Evolutionary conservation across 2,888 invertebrate species (phyloP), one percentile per base, ranked within the genome.

Genomic region (Harpalus rubripes): DNA sequence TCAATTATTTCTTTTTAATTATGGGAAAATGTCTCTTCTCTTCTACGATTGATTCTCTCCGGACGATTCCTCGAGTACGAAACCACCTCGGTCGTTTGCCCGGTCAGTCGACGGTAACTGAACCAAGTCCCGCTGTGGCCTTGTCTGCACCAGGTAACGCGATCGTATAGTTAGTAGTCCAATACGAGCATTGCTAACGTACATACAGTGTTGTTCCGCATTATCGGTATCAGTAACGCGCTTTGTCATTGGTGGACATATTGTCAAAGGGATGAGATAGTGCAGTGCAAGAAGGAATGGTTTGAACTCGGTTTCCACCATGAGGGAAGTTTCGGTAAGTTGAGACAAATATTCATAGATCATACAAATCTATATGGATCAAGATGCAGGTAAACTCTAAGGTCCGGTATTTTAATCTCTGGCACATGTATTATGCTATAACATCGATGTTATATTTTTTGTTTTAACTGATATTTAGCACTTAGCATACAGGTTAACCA

Each of bases 81-180:
- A 63, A 68, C 68, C 15, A 15, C 68, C 39, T 26, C 68, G 68
- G 68, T 68, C 68, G 32, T 39, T 68, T 39, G 68, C 68, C 39
- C 68, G 63, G 63, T 63, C 63, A 63, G n/a, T 68, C 68, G 68
- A n/a, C 39, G 68, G 68, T 39, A 68, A 68, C 68, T 68, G 68
- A 68, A 68, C 68, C 68, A 68, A 26, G 68, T 26, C 68, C 68
- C 68, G 68, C 68, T n/a, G 68, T 68, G 68, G 26, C 68, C 68
- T 68, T 68, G 68, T 68, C 68, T 68, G 12, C 68, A 15, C 26
- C 68, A 68, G 68, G 68, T 68, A 68, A 68, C 15, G 39, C 68
- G n/a, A 4, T 12, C n/a, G 63, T 22, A 22, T 22, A 22, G 44
- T 52, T 22, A 22, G 44, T 52, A 52, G 44, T 52, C 44, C 44